Base-by-base conservation (phyloP, 2,888 invertebrate species). In the Cheilosia variabilis region DNA sequence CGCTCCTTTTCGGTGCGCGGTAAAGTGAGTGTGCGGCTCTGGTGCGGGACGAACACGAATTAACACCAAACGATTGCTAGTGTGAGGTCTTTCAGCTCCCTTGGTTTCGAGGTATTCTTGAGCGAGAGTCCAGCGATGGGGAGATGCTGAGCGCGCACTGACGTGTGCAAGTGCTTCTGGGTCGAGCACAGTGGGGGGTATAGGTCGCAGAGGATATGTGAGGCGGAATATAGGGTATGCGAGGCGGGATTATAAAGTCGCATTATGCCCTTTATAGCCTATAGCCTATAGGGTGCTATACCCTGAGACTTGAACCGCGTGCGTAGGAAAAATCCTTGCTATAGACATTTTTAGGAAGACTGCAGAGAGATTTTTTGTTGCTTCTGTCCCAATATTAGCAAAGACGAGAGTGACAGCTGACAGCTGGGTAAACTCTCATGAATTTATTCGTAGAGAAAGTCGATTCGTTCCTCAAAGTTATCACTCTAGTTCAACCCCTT, bases 161-260 rank as follows among this genome's bases (percentile, higher is more conserved):
- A 71, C 65, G 60, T 66, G 69, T 37, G 58, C 75, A 84, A 80
- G 75, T 69, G 84, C 84, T 84, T 80, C 84, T 84, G 84, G 53
- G 45, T 41, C 71, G 19, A 52, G 43, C 68, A 52, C 63, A 47
- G 24, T 65, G 43, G 63, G 69, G 75, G 79, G 75, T 52, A 62
- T n/a, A n/a, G n/a, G 24, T 41, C 15, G 41, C 19, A 43, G 10
- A 27, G 6, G 27, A n/a, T 60, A 17, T 13, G 76, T 24, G 27
- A 52, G 19, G 10, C 15, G 4, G 9, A 52, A 2, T 5, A 45
- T 69, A 82, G 81, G 76, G 81, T 82, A 65, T 17, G 24, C 22
- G 15, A n/a, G 60, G 13, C 4, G 4, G 0, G 13, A 13, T 37
- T 37, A 37, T 1, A 10, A 47, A 47, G 17, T 10, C 2, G 10